These are phyloP conservation scores for Allophyes oxyacanthae DNA, from an alignment of 2,888 invertebrate species.

Conservation along the genomic window DNA sequence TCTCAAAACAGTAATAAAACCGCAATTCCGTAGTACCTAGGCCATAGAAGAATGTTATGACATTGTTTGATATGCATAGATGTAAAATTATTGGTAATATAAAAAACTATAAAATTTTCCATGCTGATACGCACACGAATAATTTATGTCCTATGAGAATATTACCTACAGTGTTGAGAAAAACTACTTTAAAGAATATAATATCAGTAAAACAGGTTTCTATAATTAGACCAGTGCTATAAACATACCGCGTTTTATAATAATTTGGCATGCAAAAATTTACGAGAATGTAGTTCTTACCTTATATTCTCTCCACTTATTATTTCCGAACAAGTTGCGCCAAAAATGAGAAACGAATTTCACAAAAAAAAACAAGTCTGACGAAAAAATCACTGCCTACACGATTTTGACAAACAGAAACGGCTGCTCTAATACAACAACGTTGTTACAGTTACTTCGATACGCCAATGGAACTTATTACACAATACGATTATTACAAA, in stretches of 20 bases:
- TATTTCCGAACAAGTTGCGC: slow-evolving; percentile 67
- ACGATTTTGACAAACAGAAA: slow-evolving; percentile 49
- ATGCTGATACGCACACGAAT: not conserved
- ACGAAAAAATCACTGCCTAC: slow-evolving; percentile 68
- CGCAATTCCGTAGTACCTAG: not conserved
- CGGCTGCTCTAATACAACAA: slow-evolving; percentile 31
- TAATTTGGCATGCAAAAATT: slow-evolving; percentile 1
- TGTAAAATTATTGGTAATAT: slow-evolving; percentile 11
- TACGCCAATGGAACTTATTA: slow-evolving; percentile 53
- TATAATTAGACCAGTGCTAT: slow-evolving; percentile 70
- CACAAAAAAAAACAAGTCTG: slow-evolving; percentile 78
- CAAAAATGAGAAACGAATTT: slow-evolving; percentile 67
- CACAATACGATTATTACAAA: slow-evolving; percentile 63
- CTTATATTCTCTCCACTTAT: slow-evolving; percentile 65
- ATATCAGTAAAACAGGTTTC: slow-evolving; percentile 55
- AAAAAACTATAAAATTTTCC: slow-evolving; percentile 9
- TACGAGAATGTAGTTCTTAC: slow-evolving; percentile 62
- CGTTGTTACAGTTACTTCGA: slow-evolving; percentile 27
- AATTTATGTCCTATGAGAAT: slow-evolving; percentile 1
- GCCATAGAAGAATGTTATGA: slow-evolving; percentile 4
- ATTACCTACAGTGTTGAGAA: not conserved
- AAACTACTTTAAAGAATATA: slow-evolving; percentile 18
- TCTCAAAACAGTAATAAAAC: slow-evolving; percentile 8
- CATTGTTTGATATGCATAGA: not conserved
- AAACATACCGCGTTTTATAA: slow-evolving; percentile 11